A percentile compares a stretch with the other conserved stretches of the same genome.
These are phyloP conservation scores for Aphodius granarius DNA, from an alignment of 2,888 invertebrate species.

Conservation along the genomic window DNA sequence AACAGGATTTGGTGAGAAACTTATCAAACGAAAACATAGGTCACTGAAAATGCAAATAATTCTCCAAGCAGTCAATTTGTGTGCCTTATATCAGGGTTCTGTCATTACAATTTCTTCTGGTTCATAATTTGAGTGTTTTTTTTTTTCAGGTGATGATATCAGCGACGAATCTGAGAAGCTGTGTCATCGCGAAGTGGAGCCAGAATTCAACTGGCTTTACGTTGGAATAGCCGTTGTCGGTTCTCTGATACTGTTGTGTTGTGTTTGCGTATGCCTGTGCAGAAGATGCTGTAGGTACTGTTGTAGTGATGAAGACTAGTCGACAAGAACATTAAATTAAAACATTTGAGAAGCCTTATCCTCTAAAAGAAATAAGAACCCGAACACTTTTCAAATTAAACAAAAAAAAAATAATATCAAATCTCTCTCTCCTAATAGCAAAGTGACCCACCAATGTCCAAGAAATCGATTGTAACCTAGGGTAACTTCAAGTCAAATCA, in stretches of 20 bases:
- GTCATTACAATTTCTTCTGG: too few relatives aligned
- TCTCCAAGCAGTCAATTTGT: too few relatives aligned
- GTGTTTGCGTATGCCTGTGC: conserved; percentile 50
- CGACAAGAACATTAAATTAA: conserved; percentile 8
- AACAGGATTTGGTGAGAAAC: too few relatives aligned
- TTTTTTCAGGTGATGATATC: conserved; percentile 43
- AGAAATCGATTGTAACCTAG: conserved; percentile 2
- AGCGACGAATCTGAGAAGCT: conserved; percentile 79
- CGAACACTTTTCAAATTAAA: conserved; percentile 13
- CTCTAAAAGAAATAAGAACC: conserved; percentile 13
- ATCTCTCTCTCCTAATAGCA: conserved; percentile 1
- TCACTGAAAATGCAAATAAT: too few relatives aligned
- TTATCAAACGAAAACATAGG: too few relatives aligned
- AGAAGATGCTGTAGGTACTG: conserved; percentile 50
- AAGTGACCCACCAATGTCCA: conserved; percentile 12
- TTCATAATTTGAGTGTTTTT: background rate
- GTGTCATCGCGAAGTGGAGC: conserved; percentile 54
- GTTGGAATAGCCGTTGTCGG: conserved; percentile 45
- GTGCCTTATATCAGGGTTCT: too few relatives aligned
- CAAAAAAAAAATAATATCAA: conserved; percentile 15
- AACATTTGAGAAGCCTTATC: conserved; percentile 19
- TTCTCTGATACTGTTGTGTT: conserved; percentile 44
- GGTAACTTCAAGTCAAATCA: too few relatives aligned
- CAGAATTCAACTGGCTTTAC: conserved; percentile 50
- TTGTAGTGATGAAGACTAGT: conserved; percentile 25